Evolutionary conservation across 2,888 invertebrate genomes (phyloP), one percentile per base, ranked within the genome.

Genomic region (Eupsilia transversa): DNA sequence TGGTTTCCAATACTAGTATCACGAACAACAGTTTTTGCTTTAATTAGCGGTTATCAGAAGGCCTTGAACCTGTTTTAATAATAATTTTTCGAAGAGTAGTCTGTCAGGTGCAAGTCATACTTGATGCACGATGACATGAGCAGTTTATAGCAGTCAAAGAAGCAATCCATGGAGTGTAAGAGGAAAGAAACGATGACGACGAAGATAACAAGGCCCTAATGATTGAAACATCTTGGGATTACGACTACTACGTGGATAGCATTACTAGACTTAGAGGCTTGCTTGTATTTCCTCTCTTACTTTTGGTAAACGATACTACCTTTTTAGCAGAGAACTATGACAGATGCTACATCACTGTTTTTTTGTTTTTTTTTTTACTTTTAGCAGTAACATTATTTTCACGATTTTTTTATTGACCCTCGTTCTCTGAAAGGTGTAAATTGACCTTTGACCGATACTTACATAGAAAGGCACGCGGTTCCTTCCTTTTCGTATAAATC

Each of bases 1-100:
- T 27, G 14, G 68, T 75, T 75, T 49, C 7, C 4, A 38, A n/a
- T 6, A 72, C 38, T 20, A 38, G 46, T 59, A 30, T 56, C n/a
- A 54, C 12, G 14, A 76, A 61, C n/a, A 68, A 30, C 5, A 23
- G 30, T 38, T 46, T 43, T 49, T 75, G 23, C 30, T 56, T n/a
- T 7, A 7, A 17, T 35, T 0, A n/a, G 43, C 52, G 30, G 77
- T 52, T 35, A 14, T 35, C 30, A 27, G 20, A 75, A 76, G 69
- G 61, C 23, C 9, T n/a, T 41, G 2, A 56, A 46, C 2, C 2
- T 61, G 0, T 67, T 65, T 12, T 23, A 54, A 35, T 41, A 41
- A 9, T 14, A n/a, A n/a, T 30, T 17, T 35, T 54, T 56, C 20
- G 17, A 12, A 17, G 10, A 27, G n/a, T 46, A 20, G 3, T 46